phyloP scores from a whole-genome alignment of 2,113 vertebrate genomes.

The Ahaetulla prasina region DNA sequence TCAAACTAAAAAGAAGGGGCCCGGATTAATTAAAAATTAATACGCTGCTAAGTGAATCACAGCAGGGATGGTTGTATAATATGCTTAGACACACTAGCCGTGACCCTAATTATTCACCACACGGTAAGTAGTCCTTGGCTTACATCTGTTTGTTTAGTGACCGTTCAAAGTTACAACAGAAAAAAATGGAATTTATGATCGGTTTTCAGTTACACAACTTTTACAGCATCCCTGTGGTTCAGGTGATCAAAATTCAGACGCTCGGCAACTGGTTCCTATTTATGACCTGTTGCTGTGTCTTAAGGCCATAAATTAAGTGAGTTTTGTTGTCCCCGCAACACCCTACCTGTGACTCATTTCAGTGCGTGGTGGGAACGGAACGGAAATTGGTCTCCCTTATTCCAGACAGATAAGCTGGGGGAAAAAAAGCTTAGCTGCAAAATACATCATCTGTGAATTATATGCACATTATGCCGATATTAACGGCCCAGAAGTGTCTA shows the following conservation, averaged over 20 bases:
- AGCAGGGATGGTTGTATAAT: neutral
- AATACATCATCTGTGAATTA: neutral
- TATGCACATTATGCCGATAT: neutral
- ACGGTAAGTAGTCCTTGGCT: too few relatives aligned
- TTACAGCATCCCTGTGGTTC: too few relatives aligned
- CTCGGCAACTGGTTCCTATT: too few relatives aligned
- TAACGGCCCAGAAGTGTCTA: neutral
- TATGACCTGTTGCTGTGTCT: too few relatives aligned
- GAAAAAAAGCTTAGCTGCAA: neutral
- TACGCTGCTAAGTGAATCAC: neutral
- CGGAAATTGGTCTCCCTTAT: neutral
- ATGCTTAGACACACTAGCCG: neutral
- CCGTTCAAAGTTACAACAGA: too few relatives aligned
- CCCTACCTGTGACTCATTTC: neutral
- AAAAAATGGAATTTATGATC: too few relatives aligned
- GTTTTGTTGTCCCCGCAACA: neutral
- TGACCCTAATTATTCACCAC: neutral
- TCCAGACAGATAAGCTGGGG: neutral
- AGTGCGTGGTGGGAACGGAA: neutral
- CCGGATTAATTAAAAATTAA: neutral
- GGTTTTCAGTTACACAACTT: too few relatives aligned
- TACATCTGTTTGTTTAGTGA: too few relatives aligned
- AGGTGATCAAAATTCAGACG: too few relatives aligned
- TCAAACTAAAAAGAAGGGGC: neutral
- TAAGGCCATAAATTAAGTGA: too few relatives aligned